A percentile compares a stretch with the other conserved stretches of the same genome.
Evolutionary conservation across 2,113 vertebrate genomes (phyloP).

Genomic region (Perccottus glenii): DNA sequence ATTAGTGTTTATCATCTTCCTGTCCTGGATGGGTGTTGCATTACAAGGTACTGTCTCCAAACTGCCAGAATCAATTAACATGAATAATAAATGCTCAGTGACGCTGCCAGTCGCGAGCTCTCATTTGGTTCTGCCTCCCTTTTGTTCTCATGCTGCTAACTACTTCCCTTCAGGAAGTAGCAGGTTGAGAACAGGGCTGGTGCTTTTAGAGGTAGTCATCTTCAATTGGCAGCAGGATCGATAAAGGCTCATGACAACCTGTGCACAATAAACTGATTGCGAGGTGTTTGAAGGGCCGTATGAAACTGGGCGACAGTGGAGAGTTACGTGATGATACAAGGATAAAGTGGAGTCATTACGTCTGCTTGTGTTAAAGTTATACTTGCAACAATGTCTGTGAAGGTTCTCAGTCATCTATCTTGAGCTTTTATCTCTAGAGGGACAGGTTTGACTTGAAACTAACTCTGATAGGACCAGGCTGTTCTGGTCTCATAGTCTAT

Average conservation of each 20-base stretch:
- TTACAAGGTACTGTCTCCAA: constrained; percentile 77
- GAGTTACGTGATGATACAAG: too few species aligned
- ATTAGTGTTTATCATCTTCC: constrained; percentile 53
- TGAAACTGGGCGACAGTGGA: too few species aligned
- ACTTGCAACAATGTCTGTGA: too few species aligned
- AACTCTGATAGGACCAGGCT: too few species aligned
- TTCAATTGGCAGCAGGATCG: background rate
- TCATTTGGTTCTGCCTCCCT: constrained; percentile 43
- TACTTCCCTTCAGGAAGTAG: constrained; percentile 43
- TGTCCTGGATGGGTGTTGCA: constrained; percentile 68
- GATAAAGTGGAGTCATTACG: too few species aligned
- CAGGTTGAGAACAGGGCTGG: constrained; percentile 18
- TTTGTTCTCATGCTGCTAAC: constrained; percentile 36
- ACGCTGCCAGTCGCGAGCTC: constrained; percentile 34
- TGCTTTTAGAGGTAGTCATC: constrained; percentile 16
- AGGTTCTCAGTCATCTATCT: too few species aligned
- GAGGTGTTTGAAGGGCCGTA: too few species aligned
- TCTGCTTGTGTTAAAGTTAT: too few species aligned
- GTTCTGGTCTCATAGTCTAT: too few species aligned
- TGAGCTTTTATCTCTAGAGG: too few species aligned
- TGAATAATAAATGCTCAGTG: constrained; percentile 80
- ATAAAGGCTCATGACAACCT: background rate
- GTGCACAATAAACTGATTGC: too few species aligned
- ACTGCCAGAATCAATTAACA: constrained; percentile 80
- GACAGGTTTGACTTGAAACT: too few species aligned